These are phyloP conservation scores for Euschistus heros DNA, from an alignment of 1,140 invertebrate genomes.

Conservation along the genomic window DNA sequence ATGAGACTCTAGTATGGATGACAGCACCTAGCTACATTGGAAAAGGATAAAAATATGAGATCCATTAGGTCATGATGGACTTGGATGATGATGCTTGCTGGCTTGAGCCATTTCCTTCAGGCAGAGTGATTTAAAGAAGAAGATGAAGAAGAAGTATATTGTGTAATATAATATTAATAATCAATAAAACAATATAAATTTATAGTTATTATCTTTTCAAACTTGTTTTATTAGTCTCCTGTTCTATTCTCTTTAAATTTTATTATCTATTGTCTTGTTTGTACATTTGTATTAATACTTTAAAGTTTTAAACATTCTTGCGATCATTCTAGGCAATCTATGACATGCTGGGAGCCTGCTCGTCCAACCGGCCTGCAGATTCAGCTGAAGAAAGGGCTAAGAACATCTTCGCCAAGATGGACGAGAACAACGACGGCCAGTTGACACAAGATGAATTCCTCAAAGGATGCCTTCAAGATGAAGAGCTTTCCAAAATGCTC, in stretches of 20 bases:
- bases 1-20: too few relatives aligned
- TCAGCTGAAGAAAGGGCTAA: constrained; percentile 92
- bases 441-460: constrained; percentile 97
- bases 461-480: constrained; percentile 96
- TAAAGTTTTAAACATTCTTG: not conserved
- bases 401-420: constrained; percentile 99
- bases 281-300: not conserved
- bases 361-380: constrained; percentile 81
- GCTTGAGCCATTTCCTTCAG: too few relatives aligned
- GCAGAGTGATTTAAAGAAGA: too few relatives aligned
- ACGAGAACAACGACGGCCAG: constrained; percentile 96
- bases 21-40: too few relatives aligned
- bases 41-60: too few relatives aligned
- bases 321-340: constrained; percentile 80
- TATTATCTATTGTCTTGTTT: not conserved
- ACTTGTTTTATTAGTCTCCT: not conserved
- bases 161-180: too few relatives aligned
- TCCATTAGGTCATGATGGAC: too few relatives aligned
- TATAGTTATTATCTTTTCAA: not conserved
- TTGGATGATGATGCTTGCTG: too few relatives aligned
- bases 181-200: too few relatives aligned
- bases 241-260: not conserved
- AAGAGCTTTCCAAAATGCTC: constrained; percentile 90
- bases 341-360: constrained; percentile 93
- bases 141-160: too few relatives aligned